Evolutionary conservation across 1,140 invertebrate genomes (phyloP), one percentile per base, ranked within the genome.

Genomic region (Homalodisca vitripennis): DNA sequence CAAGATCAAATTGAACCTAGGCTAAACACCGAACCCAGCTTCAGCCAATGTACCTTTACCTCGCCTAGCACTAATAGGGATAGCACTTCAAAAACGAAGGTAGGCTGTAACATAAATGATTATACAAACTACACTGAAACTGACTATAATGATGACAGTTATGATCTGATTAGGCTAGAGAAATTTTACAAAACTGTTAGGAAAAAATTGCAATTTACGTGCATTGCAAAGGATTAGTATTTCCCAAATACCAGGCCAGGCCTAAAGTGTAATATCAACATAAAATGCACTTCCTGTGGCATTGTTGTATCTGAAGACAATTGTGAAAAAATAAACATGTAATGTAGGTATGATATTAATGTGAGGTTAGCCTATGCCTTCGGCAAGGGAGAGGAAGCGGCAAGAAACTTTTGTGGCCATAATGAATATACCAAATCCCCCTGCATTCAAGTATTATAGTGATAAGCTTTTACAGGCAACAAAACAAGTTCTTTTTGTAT

Each of bases 361-460:
- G n/a, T 66, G 27, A 31, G 64, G 41, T 66, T 66, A 22, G 34
- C 34, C 1, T 66, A 66, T 66, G 64, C 30, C 12, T 17, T 66
- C 41, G 34, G 64, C 17, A 66, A 66, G 26, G 64, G 64, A n/a
- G 31, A 31, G n/a, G 14, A 41, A n/a, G 64, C 64, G n/a, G 64
- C 64, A 34, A 17, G 22, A 34, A 34, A 20, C n/a, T 60, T 67
- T 24, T 68, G 67, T 47, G 47, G n/a, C 47, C 29, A 22, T 68
- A 31, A 68, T 68, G 67, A 68, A 68, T 34, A n/a, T 68, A n/a
- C 67, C 48, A 12, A 12, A 30, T 22, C 53, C 67, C 14, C 67
- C 67, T 30, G 26, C n/a, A 31, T 31, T 68, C 29, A 27, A 34
- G 10, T 22, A 29, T 6, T 41, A 41, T 17, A 41, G 17, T 10